These are phyloP conservation scores for Alauda arvensis DNA, from an alignment of 2,797 vertebrate species.

Conservation along the genomic window DNA sequence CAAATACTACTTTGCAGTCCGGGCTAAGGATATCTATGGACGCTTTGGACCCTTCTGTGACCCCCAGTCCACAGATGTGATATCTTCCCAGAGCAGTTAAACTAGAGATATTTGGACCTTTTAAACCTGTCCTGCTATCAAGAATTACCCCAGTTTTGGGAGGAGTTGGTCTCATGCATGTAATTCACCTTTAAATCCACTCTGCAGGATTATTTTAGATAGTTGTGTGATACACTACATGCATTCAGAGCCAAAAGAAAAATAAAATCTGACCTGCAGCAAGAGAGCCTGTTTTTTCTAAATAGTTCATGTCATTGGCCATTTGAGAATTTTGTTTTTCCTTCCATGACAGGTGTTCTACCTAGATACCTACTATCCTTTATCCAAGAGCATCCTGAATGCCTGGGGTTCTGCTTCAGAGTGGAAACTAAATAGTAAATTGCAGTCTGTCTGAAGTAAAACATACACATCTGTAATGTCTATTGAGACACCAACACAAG, in stretches of 20 bases:
- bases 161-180: constrained; percentile 74
- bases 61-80: constrained; percentile 98
- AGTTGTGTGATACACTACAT: constrained; percentile 71
- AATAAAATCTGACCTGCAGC: constrained; percentile 68
- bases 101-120: constrained; percentile 47
- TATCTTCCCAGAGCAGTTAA: constrained; percentile 82
- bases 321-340: constrained; percentile 46
- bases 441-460: constrained; percentile 38
- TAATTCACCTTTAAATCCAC: constrained; percentile 67
- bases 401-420: constrained; percentile 43
- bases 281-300: constrained; percentile 61
- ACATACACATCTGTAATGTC: not conserved
- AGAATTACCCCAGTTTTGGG: constrained; percentile 48
- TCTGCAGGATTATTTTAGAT: constrained; percentile 69
- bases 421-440: constrained; percentile 28
- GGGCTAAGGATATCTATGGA: constrained; percentile 94
- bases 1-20: constrained; percentile 96
- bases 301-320: constrained; percentile 53
- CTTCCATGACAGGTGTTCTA: constrained; percentile 34
- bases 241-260: constrained; percentile 67
- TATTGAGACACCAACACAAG: not conserved
- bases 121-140: constrained; percentile 44
- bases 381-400: constrained; percentile 16
- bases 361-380: constrained; percentile 14
- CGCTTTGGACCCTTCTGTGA: constrained; percentile 97